Percentiles rank a stretch among this genome's conserved stretches.
Evolutionary conservation across 2,888 invertebrate genomes (phyloP).

Genomic region (Dysmachus trigonus): DNA sequence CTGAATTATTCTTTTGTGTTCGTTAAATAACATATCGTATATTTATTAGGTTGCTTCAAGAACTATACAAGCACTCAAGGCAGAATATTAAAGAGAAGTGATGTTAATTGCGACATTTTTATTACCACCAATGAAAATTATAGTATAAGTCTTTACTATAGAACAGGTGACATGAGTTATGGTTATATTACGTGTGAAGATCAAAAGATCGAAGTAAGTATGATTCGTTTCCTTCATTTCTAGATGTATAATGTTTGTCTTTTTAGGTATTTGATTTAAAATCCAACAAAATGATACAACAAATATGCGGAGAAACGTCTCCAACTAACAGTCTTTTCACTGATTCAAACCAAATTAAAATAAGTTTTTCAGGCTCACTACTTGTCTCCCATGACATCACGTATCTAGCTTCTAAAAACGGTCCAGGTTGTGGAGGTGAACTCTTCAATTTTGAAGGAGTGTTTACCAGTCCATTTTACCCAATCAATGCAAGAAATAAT

Average conservation of each 20-base stretch:
- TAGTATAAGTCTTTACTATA: constrained; percentile 78
- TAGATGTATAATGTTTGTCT: neutral
- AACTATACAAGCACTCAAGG: constrained; percentile 79
- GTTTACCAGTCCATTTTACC: constrained; percentile 77
- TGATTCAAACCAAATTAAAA: constrained; percentile 70
- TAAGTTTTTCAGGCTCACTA: constrained; percentile 66
- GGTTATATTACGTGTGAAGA: constrained; percentile 56
- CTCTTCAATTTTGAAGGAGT: constrained; percentile 71
- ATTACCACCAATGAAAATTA: constrained; percentile 73
- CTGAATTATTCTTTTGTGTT: constrained; percentile 48
- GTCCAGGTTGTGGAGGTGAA: constrained; percentile 75
- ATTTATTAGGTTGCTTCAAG: constrained; percentile 71
- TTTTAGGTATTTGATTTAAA: neutral
- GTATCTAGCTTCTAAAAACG: constrained; percentile 70
- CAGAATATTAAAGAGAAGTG: constrained; percentile 67
- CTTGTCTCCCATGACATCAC: constrained; percentile 67
- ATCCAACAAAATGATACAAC: constrained; percentile 60
- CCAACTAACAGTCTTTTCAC: constrained; percentile 75
- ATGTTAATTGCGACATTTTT: constrained; percentile 70
- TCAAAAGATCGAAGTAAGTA: constrained; percentile 54
- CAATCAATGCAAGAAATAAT: constrained; percentile 68
- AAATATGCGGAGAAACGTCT: constrained; percentile 66
- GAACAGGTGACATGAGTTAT: constrained; percentile 60
- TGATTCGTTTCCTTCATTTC: neutral
- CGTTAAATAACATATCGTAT: neutral